Evolutionary conservation across 1,140 invertebrate species (phyloP).

Genomic region (Musca vetustissima): DNA sequence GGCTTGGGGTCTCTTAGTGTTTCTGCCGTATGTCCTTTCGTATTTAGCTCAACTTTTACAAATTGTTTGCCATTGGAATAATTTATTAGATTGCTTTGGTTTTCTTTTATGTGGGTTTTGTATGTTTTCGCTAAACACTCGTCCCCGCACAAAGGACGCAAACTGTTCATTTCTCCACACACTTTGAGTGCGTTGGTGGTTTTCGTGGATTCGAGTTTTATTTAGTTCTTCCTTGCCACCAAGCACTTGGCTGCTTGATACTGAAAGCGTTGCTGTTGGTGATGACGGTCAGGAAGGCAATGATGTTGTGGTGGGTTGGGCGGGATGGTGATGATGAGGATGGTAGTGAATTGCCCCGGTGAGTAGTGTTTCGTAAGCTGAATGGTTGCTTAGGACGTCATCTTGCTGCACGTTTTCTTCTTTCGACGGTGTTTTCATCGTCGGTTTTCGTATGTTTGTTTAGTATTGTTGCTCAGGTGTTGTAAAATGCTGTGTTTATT

Average conservation of each 20-base stretch:
- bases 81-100: slow-evolving; percentile 24
- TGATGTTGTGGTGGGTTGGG: no score
- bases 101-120: slow-evolving; percentile 23
- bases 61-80: slow-evolving; percentile 24
- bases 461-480: slow-evolving; percentile 7
- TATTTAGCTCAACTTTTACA: slow-evolving; percentile 23
- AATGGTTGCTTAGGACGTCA: no score
- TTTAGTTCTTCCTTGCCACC: slow-evolving; percentile 1
- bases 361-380: no score
- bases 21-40: slow-evolving; percentile 4
- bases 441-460: not conserved
- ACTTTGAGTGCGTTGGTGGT: not conserved
- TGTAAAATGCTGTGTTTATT: slow-evolving; percentile 19
- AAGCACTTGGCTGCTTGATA: no score
- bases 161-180: not conserved
- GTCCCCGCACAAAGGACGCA: not conserved
- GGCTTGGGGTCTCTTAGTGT: not conserved
- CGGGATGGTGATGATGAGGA: no score
- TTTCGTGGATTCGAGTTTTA: slow-evolving; percentile 11
- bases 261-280: no score
- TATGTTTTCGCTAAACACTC: slow-evolving; percentile 7
- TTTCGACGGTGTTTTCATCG: not conserved
- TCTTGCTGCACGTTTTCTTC: no score
- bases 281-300: no score
- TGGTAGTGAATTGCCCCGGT: no score